A percentile compares a stretch with the other conserved stretches of the same genome.
These are phyloP conservation scores for Sycophila sp. DNA, from an alignment of 1,140 invertebrate species.

Conservation along the genomic window DNA sequence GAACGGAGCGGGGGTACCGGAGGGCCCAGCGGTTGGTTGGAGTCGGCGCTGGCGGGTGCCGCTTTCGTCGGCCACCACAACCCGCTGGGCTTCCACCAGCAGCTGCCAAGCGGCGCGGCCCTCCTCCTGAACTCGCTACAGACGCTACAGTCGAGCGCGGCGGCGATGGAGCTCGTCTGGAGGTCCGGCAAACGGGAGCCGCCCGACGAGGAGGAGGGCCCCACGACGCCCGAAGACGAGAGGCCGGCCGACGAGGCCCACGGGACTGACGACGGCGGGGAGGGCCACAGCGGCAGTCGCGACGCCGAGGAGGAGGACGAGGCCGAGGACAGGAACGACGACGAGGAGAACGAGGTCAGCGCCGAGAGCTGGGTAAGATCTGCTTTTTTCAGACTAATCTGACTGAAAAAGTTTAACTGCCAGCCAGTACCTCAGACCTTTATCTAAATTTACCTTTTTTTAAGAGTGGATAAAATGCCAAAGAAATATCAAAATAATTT, in stretches of 20 bases:
- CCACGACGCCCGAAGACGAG: constrained; percentile 51
- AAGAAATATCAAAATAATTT: too few relatives aligned
- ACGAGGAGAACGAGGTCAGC: constrained; percentile 20
- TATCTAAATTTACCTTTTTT: neutral
- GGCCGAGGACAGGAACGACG: constrained; percentile 7
- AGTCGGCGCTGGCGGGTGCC: constrained; percentile 47
- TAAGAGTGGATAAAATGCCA: too few relatives aligned
- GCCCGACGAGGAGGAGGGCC: constrained; percentile 45
- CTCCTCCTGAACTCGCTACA: constrained; percentile 58
- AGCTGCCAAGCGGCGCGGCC: constrained; percentile 52
- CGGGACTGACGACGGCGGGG: constrained; percentile 32
- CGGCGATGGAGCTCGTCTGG: constrained; percentile 10
- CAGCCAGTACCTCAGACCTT: too few relatives aligned
- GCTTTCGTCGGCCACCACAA: constrained; percentile 40
- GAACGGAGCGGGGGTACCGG: constrained; percentile 42
- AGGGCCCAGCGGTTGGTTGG: constrained; percentile 54
- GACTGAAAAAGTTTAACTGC: too few relatives aligned
- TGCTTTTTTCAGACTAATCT: too few relatives aligned
- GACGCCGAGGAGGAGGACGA: constrained; percentile 22
- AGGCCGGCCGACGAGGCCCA: constrained; percentile 50
- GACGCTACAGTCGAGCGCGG: constrained; percentile 8
- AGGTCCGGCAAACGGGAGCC: constrained; percentile 23
- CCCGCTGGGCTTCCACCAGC: constrained; percentile 50
- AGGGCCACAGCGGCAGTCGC: neutral
- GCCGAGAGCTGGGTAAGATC: constrained; percentile 27